Percentiles rank a stretch among this genome's conserved stretches.
These are phyloP conservation scores for Micromussa lordhowensis DNA, from an alignment of 92 coral and sea anemone species.

Conservation along the genomic window DNA sequence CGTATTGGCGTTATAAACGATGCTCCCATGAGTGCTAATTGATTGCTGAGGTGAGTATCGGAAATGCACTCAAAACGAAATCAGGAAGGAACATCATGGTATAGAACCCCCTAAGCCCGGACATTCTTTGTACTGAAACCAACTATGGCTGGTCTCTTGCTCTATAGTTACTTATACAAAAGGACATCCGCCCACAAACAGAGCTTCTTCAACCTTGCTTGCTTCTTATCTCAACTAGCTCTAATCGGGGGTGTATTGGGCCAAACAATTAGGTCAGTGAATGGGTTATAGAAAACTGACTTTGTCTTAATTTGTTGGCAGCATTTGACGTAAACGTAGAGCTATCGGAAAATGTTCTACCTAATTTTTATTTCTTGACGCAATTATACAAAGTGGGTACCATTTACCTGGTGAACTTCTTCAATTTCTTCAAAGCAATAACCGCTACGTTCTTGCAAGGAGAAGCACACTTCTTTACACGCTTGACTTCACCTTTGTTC, in stretches of 20 bases:
- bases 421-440: background rate
- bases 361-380: no score
- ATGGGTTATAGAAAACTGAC: background rate
- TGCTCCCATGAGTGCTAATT: background rate
- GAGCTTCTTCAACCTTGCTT: background rate
- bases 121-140: background rate
- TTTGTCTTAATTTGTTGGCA: no score
- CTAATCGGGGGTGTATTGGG: no score
- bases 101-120: background rate
- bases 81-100: background rate
- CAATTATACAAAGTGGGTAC: background rate
- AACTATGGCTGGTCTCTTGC: background rate
- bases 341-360: no score
- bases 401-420: background rate
- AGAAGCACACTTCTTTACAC: background rate
- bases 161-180: background rate
- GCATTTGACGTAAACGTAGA: no score
- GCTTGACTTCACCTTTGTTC: background rate
- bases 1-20: no score
- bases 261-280: background rate
- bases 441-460: background rate
- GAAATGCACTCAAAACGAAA: background rate
- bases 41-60: no score
- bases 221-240: background rate
- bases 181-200: background rate